Evolutionary conservation across 2,797 vertebrate species (phyloP), one percentile per base, ranked within the genome.

Genomic region (Alauda arvensis): DNA sequence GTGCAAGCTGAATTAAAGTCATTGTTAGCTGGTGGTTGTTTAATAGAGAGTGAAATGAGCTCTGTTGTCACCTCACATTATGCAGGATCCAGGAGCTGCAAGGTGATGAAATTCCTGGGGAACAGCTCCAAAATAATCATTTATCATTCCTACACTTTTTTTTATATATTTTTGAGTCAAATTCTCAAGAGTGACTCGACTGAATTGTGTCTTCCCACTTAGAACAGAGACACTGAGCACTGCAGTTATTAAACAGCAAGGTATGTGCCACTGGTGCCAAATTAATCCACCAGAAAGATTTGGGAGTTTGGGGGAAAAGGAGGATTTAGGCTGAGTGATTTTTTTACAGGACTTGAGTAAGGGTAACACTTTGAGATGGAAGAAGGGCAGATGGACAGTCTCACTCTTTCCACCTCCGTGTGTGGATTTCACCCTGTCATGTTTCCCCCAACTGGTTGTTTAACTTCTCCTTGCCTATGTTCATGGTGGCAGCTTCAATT

Each of bases 401-500:
- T 93, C 4, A 0, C 60, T 93, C 90, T 74, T 88, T 91, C 74
- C 60, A 87, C 75, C 80, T 91, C n/a, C 43, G 13, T 40, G 55
- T 89, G 78, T 85, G 43, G 81, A 68, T 95, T 83, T 91, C 75
- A 74, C 62, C 59, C 70, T 93, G 77, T 88, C 88, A 74, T 72
- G 48, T 91, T 78, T 93, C 78, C 78, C 66, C 87, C 87, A 94
- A 55, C 46, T 85, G 83, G 62, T 91, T 93, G 57, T 94, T 96
- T 92, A 88, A 83, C 84, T 93, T 95, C 88, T 89, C 71, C 95
- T 87, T 85, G 70, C 91, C 85, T 93, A 8, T 51, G 40, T 94
- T 94, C 84, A 37, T 95, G 80, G 75, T 90, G 90, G 62, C 93
- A 96, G 65, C 77, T 92, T 88, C 90, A 94, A 88, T 94, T 89